A percentile compares a stretch with the other conserved stretches of the same genome.
These are phyloP conservation scores for Apamea epomidion DNA, from an alignment of 2,888 invertebrate genomes.

Conservation along the genomic window DNA sequence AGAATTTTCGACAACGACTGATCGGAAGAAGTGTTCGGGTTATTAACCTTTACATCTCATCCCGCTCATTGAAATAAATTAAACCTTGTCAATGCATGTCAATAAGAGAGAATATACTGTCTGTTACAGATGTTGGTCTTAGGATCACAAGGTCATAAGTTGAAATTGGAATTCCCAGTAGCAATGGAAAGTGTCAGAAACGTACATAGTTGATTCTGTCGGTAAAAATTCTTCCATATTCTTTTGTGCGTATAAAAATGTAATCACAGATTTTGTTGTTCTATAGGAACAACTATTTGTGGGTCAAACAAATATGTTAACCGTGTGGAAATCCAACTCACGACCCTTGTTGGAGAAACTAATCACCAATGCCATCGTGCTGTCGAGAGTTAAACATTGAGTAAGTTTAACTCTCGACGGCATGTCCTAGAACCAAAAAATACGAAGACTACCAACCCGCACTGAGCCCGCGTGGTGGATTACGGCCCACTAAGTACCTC, in stretches of 20 bases:
- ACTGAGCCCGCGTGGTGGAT: neutral
- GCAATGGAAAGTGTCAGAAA: neutral
- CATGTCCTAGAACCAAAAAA: neutral
- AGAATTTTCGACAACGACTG: neutral
- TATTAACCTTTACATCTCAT: slow-evolving; percentile 3
- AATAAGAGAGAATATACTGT: slow-evolving; percentile 34
- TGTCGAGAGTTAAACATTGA: neutral
- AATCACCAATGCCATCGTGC: neutral
- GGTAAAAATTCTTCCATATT: neutral
- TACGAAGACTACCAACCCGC: neutral
- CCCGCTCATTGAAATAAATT: slow-evolving; percentile 34
- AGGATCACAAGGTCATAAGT: neutral
- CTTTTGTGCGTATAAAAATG: neutral
- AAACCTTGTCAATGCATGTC: slow-evolving; percentile 21
- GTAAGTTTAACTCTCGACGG: neutral
- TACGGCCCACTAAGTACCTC: too few relatives aligned
- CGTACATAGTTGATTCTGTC: too few relatives aligned
- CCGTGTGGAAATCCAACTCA: neutral
- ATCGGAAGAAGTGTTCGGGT: neutral
- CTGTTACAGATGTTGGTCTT: neutral
- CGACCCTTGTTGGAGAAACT: neutral
- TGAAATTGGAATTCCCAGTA: neutral
- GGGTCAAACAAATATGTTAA: neutral
- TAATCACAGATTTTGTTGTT: neutral
- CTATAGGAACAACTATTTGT: neutral